A percentile compares a stretch with the other conserved stretches of the same genome.
These are phyloP conservation scores for Philaethria dido DNA, from an alignment of 2,888 invertebrate genomes.

Conservation along the genomic window DNA sequence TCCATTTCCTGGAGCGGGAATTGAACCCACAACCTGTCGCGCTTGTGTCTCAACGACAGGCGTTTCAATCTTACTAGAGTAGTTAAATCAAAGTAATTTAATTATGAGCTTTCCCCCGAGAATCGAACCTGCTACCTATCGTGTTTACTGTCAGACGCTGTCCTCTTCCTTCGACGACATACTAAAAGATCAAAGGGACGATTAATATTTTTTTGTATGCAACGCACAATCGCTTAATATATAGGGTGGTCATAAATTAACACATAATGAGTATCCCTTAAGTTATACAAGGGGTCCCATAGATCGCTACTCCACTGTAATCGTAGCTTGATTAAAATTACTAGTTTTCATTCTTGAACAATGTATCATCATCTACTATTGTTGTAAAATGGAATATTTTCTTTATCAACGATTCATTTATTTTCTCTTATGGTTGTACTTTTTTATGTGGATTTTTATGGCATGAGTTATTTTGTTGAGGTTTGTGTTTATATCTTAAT, in stretches of 20 bases:
- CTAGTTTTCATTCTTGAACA: conserved; percentile 48
- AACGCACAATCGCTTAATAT: conserved; percentile 13
- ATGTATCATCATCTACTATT: conserved; percentile 18
- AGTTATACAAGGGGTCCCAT: conserved; percentile 12
- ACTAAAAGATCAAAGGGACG: not conserved
- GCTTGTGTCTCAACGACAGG: too few species aligned
- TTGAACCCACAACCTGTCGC: too few species aligned
- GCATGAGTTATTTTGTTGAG: not conserved
- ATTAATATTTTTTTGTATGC: conserved; percentile 8
- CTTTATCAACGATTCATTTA: not conserved
- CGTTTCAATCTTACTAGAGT: too few species aligned
- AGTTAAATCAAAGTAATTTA: too few species aligned
- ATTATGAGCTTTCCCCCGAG: too few species aligned
- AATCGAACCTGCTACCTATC: not conserved
- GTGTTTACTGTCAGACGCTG: too few species aligned
- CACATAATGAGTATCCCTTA: conserved; percentile 23
- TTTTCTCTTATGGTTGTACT: not conserved
- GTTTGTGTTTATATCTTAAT: not conserved
- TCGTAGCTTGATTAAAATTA: conserved; percentile 60
- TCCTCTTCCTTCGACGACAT: too few species aligned
- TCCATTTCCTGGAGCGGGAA: too few species aligned
- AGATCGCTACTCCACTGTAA: conserved; percentile 49
- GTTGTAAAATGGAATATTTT: conserved; percentile 12
- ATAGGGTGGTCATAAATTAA: conserved; percentile 24
- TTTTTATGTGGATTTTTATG: not conserved